phyloP scores from a whole-genome alignment of 1,140 invertebrate genomes.

The Listronotus bonariensis region DNA sequence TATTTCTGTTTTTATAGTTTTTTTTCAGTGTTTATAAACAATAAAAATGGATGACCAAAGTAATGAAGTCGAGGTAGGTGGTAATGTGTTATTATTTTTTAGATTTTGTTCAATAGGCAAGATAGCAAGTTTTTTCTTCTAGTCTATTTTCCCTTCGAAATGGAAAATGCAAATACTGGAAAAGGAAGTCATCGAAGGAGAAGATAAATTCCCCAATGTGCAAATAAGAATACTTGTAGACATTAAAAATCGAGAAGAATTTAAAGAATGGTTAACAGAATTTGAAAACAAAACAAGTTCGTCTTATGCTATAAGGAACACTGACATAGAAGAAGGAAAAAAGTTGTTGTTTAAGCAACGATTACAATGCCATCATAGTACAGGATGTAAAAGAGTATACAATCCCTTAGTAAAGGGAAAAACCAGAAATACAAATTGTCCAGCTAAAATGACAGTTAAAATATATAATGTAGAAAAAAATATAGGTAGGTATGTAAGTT shows the following conservation, averaged over 20 bases:
- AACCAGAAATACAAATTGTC: slow-evolving; percentile 23
- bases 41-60: too few species aligned
- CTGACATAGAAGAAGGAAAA: slow-evolving; percentile 6
- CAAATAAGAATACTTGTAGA: neutral
- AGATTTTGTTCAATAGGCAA: too few species aligned
- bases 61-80: too few species aligned
- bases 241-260: neutral
- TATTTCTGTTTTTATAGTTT: too few species aligned
- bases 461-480: neutral
- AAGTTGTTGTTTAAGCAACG: slow-evolving; percentile 7
- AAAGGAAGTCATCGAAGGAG: slow-evolving; percentile 3
- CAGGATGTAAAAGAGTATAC: neutral
- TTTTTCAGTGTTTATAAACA: too few species aligned
- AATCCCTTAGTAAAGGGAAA: neutral
- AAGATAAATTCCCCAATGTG: slow-evolving; percentile 3
- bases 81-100: too few species aligned
- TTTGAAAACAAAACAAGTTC: slow-evolving; percentile 14
- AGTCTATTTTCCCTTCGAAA: slow-evolving; percentile 1
- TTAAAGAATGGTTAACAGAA: slow-evolving; percentile 11
- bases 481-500: neutral
- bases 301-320: slow-evolving; percentile 7
- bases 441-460: slow-evolving; percentile 11
- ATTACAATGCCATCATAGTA: slow-evolving; percentile 13
- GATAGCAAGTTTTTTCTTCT: neutral
- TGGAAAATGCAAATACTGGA: slow-evolving; percentile 7